Conservation (phyloP, 2,888 invertebrate genomes). For the Cheilosia soror region DNA sequence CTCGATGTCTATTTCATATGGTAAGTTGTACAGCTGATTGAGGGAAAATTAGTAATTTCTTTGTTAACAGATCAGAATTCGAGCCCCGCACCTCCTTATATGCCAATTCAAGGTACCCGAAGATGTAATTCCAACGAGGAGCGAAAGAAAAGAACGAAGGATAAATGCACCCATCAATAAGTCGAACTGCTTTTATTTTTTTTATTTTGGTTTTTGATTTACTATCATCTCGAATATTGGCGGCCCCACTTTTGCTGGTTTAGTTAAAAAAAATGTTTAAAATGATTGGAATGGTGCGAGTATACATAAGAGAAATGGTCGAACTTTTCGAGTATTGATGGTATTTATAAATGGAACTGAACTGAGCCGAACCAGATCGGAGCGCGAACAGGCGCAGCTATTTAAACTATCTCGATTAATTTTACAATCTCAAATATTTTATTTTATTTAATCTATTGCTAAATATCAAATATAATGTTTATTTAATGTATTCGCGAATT, state of each 20-base stretch:
- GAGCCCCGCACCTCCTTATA: constrained; percentile 88
- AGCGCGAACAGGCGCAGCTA: background rate
- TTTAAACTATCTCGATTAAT: constrained; percentile 22
- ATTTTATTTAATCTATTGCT: constrained; percentile 14
- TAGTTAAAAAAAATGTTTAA: background rate
- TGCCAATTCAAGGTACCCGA: constrained; percentile 91
- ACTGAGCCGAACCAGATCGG: background rate
- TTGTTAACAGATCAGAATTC: constrained; percentile 83
- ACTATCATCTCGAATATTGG: constrained; percentile 20
- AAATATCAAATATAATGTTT: constrained; percentile 30
- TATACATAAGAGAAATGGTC: too few species aligned
- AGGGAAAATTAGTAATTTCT: background rate
- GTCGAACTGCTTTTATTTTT: constrained; percentile 1
- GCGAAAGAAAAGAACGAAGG: constrained; percentile 85
- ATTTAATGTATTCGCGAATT: constrained; percentile 17
- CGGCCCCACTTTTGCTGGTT: background rate
- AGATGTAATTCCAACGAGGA: constrained; percentile 87
- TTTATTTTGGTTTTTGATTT: background rate
- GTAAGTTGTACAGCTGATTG: constrained; percentile 77
- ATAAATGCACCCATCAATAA: constrained; percentile 87
- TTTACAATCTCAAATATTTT: constrained; percentile 4
- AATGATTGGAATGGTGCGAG: background rate
- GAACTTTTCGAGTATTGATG: too few species aligned
- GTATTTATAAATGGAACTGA: too few species aligned
- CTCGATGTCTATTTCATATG: constrained; percentile 81